Conservation (phyloP, 2,797 vertebrate genomes). For the Sebastes iracundus region DNA sequence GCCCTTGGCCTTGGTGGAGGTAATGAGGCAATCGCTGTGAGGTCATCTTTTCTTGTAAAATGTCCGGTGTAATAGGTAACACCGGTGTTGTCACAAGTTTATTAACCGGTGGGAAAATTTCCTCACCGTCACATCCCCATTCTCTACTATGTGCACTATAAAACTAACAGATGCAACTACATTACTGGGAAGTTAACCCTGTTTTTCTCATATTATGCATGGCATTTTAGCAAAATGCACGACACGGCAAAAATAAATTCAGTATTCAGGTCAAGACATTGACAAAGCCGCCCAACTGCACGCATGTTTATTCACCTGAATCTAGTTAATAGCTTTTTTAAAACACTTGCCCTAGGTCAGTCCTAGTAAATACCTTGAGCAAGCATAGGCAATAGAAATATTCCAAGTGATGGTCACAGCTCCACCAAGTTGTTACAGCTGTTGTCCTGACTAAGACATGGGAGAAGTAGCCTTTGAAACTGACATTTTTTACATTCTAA, state of each 20-base stretch:
- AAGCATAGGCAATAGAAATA: neutral
- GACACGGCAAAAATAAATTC: neutral
- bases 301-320: neutral
- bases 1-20: no score
- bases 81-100: no score
- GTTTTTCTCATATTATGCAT: neutral
- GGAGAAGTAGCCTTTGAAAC: neutral
- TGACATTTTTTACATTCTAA: neutral
- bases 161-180: neutral
- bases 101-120: no score
- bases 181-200: neutral
- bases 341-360: neutral
- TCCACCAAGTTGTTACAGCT: neutral
- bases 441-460: neutral
- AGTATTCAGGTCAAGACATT: conserved; percentile 5
- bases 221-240: neutral
- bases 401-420: neutral
- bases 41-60: no score
- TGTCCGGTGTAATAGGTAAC: no score
- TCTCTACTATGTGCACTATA: neutral
- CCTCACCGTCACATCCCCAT: no score
- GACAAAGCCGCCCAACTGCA: neutral
- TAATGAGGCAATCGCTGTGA: no score
- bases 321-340: neutral
- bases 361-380: neutral